Conservation (phyloP, 2,113 vertebrate genomes). For the Brachyistius frenatus region DNA sequence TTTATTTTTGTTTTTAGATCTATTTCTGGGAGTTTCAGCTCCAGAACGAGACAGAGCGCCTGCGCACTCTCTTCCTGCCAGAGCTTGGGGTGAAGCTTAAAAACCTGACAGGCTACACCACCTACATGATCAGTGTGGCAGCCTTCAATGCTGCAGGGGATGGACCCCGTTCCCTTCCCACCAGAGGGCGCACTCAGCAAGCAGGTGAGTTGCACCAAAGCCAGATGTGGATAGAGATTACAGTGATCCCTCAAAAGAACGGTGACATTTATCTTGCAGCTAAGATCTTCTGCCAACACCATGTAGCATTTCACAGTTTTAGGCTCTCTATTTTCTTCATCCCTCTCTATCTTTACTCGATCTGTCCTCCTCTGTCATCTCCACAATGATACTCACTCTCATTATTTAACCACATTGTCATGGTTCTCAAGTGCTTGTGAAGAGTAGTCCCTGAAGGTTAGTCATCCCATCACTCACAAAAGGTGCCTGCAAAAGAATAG, state of each 20-base stretch:
- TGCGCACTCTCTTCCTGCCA: slow-evolving; percentile 93
- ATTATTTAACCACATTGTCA: background rate
- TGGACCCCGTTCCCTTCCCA: slow-evolving; percentile 89
- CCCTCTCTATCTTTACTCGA: background rate
- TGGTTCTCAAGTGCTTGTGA: slow-evolving; percentile 2
- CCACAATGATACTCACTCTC: background rate
- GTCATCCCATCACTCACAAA: background rate
- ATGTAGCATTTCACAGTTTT: background rate
- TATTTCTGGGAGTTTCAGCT: slow-evolving; percentile 95
- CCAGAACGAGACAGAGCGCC: slow-evolving; percentile 87
- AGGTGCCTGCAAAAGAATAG: background rate
- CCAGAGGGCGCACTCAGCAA: slow-evolving; percentile 93
- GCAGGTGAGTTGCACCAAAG: slow-evolving; percentile 86
- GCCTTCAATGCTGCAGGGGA: slow-evolving; percentile 97
- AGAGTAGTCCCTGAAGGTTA: slow-evolving; percentile 19
- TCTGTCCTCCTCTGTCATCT: background rate
- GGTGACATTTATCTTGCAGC: slow-evolving; percentile 1
- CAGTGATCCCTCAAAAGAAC: background rate
- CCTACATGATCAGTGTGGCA: slow-evolving; percentile 93
- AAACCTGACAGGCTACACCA: slow-evolving; percentile 95
- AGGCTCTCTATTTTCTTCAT: background rate
- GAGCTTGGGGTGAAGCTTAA: slow-evolving; percentile 93
- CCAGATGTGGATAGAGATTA: slow-evolving; percentile 39
- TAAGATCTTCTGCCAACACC: background rate
- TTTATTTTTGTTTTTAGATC: slow-evolving; percentile 84